Percentiles rank a stretch among this genome's conserved stretches.
phyloP scores from a whole-genome alignment of 2,113 vertebrate species.

The Rhineura floridana region DNA sequence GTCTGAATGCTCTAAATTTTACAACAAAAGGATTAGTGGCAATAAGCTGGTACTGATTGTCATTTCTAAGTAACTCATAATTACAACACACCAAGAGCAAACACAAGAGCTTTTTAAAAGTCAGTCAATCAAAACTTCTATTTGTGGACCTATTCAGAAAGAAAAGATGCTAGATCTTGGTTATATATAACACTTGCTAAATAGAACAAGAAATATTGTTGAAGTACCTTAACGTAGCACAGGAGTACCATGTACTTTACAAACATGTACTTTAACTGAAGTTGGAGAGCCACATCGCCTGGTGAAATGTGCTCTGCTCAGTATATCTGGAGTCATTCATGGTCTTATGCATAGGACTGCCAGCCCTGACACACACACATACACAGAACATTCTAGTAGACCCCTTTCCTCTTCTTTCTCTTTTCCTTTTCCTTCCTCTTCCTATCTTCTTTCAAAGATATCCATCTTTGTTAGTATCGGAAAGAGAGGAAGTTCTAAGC shows the following conservation, averaged over 20 bases:
- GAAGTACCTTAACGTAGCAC: neutral
- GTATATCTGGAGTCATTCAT: neutral
- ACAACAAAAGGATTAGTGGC: conserved; percentile 5
- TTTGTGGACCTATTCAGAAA: neutral
- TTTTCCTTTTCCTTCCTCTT: no score
- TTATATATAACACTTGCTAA: neutral
- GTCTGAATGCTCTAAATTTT: neutral
- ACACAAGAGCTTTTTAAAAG: conserved; percentile 7
- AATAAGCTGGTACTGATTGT: conserved; percentile 28
- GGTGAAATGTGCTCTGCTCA: neutral
- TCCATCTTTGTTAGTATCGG: neutral
- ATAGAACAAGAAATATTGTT: neutral
- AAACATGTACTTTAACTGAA: neutral
- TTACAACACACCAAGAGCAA: neutral
- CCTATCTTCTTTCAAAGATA: no score
- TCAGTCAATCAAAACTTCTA: neutral
- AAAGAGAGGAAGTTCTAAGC: no score
- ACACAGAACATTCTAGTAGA: no score
- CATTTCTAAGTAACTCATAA: conserved; percentile 22
- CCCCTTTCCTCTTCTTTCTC: neutral
- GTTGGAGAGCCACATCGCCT: neutral
- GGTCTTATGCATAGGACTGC: neutral
- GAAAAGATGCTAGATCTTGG: neutral
- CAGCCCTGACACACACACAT: neutral
- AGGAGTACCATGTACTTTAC: neutral